These are phyloP conservation scores for Cuculus canorus DNA, from an alignment of 2,797 vertebrate genomes.

Conservation along the genomic window DNA sequence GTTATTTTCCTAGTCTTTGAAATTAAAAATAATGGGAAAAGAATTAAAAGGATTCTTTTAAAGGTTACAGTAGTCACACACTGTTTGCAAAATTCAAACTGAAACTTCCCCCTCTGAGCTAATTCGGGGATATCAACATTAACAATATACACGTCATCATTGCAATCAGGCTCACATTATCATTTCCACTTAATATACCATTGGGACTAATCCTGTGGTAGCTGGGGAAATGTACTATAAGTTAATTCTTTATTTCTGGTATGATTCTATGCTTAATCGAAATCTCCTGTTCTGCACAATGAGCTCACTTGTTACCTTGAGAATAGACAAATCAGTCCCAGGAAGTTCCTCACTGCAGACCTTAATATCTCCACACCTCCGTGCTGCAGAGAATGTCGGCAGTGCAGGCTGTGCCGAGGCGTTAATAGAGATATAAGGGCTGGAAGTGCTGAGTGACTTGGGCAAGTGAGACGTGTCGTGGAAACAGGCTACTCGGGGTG, in stretches of 20 bases:
- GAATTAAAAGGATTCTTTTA: conserved; percentile 12
- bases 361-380: not conserved
- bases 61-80: conserved; percentile 25
- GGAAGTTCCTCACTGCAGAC: not conserved
- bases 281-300: conserved; percentile 38
- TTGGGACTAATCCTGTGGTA: conserved; percentile 39
- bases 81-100: conserved; percentile 5
- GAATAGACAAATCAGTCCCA: not conserved
- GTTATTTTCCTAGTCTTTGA: not conserved
- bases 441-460: not conserved
- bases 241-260: conserved; percentile 54
- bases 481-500: not conserved
- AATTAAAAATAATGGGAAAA: conserved; percentile 40
- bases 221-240: conserved; percentile 25
- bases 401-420: fast-evolving
- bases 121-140: conserved; percentile 49
- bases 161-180: conserved; percentile 60
- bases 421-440: not conserved
- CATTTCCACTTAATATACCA: conserved; percentile 54
- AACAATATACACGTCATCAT: conserved; percentile 42
- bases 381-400: not conserved
- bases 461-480: not conserved
- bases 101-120: conserved; percentile 9
- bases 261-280: conserved; percentile 19
- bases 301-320: not conserved